These are phyloP conservation scores for Manis pentadactyla DNA, from an alignment of 2,797 vertebrate species.

Conservation along the genomic window DNA sequence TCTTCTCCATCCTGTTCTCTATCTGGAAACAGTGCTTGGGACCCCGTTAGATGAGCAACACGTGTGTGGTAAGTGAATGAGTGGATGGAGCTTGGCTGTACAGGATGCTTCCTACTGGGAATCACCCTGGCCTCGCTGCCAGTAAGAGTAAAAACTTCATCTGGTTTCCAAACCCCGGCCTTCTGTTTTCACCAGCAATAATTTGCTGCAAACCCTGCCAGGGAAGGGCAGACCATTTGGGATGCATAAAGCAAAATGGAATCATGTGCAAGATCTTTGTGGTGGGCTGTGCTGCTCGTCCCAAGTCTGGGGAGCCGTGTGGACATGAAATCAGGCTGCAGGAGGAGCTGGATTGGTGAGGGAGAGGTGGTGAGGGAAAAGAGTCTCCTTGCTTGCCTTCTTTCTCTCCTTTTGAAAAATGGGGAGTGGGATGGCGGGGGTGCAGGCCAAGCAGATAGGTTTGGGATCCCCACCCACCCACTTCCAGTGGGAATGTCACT, in stretches of 20 bases:
- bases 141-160: constrained; percentile 79
- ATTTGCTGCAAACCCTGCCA: constrained; percentile 64
- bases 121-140: constrained; percentile 58
- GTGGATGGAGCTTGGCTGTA: neutral
- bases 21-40: neutral
- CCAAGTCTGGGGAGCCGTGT: neutral
- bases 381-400: neutral
- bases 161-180: constrained; percentile 74
- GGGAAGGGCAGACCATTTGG: constrained; percentile 68
- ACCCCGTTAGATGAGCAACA: neutral
- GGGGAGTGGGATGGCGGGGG: neutral
- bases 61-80: neutral
- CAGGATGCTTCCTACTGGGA: constrained; percentile 55
- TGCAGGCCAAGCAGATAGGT: constrained; percentile 24
- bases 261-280: constrained; percentile 69
- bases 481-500: neutral
- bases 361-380: constrained; percentile 2
- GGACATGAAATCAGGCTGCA: neutral
- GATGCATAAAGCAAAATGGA: constrained; percentile 76
- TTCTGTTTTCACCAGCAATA: constrained; percentile 76
- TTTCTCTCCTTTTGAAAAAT: neutral
- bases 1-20: neutral
- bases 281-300: constrained; percentile 39
- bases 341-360: neutral
- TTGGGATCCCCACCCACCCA: neutral